These are phyloP conservation scores for Julus scanicus DNA, from an alignment of 2,888 invertebrate species.

Conservation along the genomic window DNA sequence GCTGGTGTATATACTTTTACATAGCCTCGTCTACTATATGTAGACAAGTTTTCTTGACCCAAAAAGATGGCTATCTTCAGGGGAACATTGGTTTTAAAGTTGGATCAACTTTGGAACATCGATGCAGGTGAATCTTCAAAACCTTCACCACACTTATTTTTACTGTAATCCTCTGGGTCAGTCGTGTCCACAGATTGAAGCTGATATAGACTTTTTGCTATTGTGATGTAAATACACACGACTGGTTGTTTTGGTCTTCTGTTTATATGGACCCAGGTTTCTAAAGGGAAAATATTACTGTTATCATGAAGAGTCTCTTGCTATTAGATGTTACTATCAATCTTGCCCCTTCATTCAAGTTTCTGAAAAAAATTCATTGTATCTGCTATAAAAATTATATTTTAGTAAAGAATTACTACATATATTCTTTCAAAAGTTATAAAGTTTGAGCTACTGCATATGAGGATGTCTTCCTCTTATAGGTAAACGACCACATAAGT, in stretches of 20 bases:
- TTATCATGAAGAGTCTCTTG: too few species aligned
- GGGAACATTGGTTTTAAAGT: background rate
- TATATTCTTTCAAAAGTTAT: too few species aligned
- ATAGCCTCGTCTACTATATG: background rate
- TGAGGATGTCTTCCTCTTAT: background rate
- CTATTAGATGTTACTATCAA: too few species aligned
- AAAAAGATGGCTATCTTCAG: slow-evolving; percentile 4
- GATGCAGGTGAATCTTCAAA: background rate
- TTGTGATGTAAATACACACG: background rate
- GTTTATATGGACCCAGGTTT: too few species aligned
- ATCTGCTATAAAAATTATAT: too few species aligned
- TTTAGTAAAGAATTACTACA: background rate
- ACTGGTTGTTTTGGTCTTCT: too few species aligned
- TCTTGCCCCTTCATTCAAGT: too few species aligned
- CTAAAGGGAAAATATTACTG: too few species aligned
- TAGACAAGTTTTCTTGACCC: background rate
- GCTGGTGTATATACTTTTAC: background rate
- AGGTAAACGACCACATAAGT: too few species aligned
- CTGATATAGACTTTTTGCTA: background rate
- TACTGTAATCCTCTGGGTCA: background rate
- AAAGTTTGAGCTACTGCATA: background rate
- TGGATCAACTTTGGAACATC: background rate
- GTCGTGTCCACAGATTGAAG: background rate
- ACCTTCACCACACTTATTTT: background rate
- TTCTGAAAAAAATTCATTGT: too few species aligned